These are phyloP conservation scores for Planiliza haematocheilus DNA, from an alignment of 2,113 vertebrate species.

Conservation along the genomic window DNA sequence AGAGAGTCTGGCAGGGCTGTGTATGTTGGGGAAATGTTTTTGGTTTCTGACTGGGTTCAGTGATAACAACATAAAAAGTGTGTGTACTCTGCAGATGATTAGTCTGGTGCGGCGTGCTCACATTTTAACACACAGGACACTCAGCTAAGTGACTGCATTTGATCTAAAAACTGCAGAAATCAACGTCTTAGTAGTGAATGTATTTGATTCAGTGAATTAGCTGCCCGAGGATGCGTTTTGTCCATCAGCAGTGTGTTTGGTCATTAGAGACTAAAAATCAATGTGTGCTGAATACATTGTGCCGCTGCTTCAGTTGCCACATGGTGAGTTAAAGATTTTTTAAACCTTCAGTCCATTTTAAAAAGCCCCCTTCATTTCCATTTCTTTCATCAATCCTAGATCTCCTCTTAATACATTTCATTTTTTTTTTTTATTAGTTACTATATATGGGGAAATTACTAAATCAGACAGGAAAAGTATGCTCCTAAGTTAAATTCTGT, in stretches of 20 bases:
- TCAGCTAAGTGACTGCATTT: not conserved
- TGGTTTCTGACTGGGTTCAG: not conserved
- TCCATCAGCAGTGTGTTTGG: not conserved
- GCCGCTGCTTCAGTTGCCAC: not conserved
- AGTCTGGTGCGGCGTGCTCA: not conserved
- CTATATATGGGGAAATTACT: not conserved
- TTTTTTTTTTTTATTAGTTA: too few species aligned
- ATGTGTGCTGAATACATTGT: not conserved
- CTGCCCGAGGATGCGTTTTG: too few species aligned
- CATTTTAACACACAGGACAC: not conserved
- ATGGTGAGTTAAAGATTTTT: slow-evolving; percentile 11
- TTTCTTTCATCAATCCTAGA: too few species aligned
- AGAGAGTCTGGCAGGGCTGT: not conserved
- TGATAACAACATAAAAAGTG: slow-evolving; percentile 20
- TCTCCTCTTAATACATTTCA: too few species aligned
- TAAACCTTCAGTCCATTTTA: slow-evolving; percentile 3
- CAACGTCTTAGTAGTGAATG: not conserved
- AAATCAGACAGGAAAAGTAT: not conserved
- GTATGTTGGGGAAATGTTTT: not conserved
- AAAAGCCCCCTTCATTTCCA: not conserved
- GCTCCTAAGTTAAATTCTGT: not conserved
- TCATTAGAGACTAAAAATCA: slow-evolving; percentile 8
- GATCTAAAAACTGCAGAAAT: slow-evolving; percentile 1
- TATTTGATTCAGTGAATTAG: not conserved
- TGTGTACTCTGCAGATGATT: not conserved